phyloP scores from a whole-genome alignment of 1,140 invertebrate genomes.

The Chironomus tepperi region DNA sequence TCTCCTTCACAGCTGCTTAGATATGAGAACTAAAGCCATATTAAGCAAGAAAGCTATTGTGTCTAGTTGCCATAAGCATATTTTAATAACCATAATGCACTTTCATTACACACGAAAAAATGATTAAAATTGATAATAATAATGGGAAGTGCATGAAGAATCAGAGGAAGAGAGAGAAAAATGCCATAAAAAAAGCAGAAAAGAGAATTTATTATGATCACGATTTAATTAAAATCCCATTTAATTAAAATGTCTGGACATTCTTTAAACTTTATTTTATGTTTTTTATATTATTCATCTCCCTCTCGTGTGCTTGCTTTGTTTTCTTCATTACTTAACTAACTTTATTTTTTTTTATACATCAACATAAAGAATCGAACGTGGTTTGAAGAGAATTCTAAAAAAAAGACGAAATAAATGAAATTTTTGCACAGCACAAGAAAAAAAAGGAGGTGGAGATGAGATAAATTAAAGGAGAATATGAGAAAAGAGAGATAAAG shows the following conservation, averaged over 20 bases:
- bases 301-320: too few species aligned
- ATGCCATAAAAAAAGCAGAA: too few species aligned
- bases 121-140: conserved; percentile 4
- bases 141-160: not conserved
- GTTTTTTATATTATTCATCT: too few species aligned
- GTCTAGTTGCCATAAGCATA: too few species aligned
- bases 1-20: too few species aligned
- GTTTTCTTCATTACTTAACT: too few species aligned
- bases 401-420: not conserved
- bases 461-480: conserved; percentile 17
- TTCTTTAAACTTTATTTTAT: not conserved
- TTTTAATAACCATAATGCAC: conserved; percentile 14
- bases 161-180: not conserved
- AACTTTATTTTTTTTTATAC: not conserved
- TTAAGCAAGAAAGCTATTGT: too few species aligned
- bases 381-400: not conserved
- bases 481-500: not conserved
- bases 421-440: not conserved
- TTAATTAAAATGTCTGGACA: conserved; percentile 14
- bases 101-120: conserved; percentile 4
- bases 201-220: conserved; percentile 3
- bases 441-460: not conserved
- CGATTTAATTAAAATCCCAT: conserved; percentile 9
- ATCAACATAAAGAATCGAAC: not conserved
- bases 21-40: too few species aligned